These are phyloP conservation scores for Caenorhabditis japonica DNA, from an alignment of 2,888 invertebrate genomes.

Conservation along the genomic window DNA sequence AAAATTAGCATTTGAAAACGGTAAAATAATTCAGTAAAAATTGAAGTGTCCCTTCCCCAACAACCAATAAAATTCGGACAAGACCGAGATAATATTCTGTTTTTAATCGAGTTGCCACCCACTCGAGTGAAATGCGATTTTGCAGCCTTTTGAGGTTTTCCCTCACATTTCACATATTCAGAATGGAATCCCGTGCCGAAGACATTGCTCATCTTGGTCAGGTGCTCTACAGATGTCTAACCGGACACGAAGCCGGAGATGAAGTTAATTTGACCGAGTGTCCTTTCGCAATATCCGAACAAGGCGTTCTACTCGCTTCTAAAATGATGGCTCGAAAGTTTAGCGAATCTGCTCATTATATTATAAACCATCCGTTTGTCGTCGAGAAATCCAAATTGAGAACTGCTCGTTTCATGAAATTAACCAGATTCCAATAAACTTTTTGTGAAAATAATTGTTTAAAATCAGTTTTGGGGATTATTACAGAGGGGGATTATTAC, in stretches of 20 bases:
- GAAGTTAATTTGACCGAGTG: not conserved
- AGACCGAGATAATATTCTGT: no score
- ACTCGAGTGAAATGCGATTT: no score
- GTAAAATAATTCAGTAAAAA: no score
- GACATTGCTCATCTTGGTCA: conserved; percentile 31
- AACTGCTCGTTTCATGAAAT: conserved; percentile 33
- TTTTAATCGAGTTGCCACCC: no score
- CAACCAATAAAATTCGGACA: no score
- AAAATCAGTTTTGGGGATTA: no score
- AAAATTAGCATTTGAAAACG: no score
- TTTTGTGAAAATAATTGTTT: no score
- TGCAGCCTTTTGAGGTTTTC: no score
- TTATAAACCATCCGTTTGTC: conserved; percentile 30
- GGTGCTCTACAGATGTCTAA: conserved; percentile 39
- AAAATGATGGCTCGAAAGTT: conserved; percentile 50
- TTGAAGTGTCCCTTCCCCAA: no score
- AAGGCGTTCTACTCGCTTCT: conserved; percentile 19
- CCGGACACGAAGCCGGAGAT: conserved; percentile 9
- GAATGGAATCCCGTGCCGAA: conserved; percentile 33
- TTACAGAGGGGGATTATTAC: no score
- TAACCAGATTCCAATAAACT: conserved; percentile 15
- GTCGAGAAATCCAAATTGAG: conserved; percentile 10
- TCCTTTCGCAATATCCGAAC: conserved; percentile 13
- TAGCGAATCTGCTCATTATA: conserved; percentile 27
- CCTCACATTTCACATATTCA: not conserved